Conservation (phyloP, 2,797 vertebrate species). For the Tinamus major region DNA sequence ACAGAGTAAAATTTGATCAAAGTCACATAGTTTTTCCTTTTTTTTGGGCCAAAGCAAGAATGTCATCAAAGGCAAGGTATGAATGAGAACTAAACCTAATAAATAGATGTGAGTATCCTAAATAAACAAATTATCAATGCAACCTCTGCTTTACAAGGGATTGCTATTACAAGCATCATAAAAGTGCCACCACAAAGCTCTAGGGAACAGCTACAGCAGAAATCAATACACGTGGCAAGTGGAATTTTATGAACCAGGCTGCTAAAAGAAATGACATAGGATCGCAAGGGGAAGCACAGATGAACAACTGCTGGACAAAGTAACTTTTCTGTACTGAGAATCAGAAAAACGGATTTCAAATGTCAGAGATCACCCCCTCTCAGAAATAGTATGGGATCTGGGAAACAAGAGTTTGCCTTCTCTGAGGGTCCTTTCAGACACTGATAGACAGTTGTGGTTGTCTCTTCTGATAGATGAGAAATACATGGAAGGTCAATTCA, state of each 20-base stretch:
- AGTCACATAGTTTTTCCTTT: neutral
- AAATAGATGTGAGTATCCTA: neutral
- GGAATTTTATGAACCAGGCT: neutral
- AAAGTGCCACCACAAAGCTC: neutral
- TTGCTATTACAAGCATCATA: neutral
- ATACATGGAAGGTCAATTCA: neutral
- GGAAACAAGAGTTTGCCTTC: neutral
- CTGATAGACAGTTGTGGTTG: neutral
- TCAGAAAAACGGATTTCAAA: neutral
- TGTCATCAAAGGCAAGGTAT: neutral
- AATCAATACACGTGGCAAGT: neutral
- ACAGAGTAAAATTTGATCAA: neutral
- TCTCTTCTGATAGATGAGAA: neutral
- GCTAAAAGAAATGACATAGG: neutral
- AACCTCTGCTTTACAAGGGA: neutral
- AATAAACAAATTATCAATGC: neutral
- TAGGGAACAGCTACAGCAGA: neutral
- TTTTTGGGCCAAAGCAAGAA: neutral
- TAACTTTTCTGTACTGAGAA: neutral
- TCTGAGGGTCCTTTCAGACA: accelerated
- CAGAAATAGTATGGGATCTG: neutral
- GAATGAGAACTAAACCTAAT: neutral
- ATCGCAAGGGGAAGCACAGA: neutral
- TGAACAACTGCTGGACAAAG: neutral
- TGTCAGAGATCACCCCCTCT: neutral